Conservation (phyloP, 2,888 invertebrate genomes). For the Temnothorax unifasciatus region DNA sequence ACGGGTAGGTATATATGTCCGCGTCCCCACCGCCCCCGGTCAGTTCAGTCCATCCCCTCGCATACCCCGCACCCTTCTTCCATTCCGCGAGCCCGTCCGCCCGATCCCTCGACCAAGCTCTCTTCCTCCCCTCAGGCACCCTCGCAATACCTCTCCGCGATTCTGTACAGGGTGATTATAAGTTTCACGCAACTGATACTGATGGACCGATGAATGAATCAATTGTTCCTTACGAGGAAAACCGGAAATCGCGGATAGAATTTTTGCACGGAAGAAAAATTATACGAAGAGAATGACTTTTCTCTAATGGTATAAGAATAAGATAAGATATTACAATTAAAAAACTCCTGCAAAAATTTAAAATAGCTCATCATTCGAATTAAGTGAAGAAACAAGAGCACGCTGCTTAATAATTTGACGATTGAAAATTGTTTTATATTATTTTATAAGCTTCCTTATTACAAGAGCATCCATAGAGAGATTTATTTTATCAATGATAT, state of each 20-base stretch:
- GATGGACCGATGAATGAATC: slow-evolving; percentile 50
- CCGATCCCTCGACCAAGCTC: slow-evolving; percentile 60
- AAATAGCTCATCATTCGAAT: background rate
- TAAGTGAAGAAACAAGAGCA: background rate
- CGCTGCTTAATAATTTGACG: background rate
- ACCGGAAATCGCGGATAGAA: background rate
- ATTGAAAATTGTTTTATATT: background rate
- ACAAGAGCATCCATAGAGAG: background rate
- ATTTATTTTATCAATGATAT: slow-evolving; percentile 11
- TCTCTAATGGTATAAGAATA: background rate
- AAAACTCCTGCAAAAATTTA: background rate
- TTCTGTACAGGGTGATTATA: slow-evolving; percentile 80
- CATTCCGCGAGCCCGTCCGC: slow-evolving; percentile 43
- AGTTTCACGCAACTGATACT: slow-evolving; percentile 74
- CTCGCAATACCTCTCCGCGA: slow-evolving; percentile 70
- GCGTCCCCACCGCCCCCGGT: slow-evolving; percentile 75
- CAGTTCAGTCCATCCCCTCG: slow-evolving; percentile 66
- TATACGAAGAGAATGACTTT: background rate
- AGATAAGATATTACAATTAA: background rate
- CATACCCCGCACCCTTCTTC: slow-evolving; percentile 48
- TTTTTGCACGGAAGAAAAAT: background rate
- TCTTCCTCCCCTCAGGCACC: slow-evolving; percentile 57
- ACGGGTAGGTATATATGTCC: slow-evolving; percentile 84
- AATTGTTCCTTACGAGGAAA: slow-evolving; percentile 13
- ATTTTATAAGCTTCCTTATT: background rate